Percentiles rank a stretch among this genome's conserved stretches.
phyloP scores from a whole-genome alignment of 2,797 vertebrate species.

The Tinamus major region DNA sequence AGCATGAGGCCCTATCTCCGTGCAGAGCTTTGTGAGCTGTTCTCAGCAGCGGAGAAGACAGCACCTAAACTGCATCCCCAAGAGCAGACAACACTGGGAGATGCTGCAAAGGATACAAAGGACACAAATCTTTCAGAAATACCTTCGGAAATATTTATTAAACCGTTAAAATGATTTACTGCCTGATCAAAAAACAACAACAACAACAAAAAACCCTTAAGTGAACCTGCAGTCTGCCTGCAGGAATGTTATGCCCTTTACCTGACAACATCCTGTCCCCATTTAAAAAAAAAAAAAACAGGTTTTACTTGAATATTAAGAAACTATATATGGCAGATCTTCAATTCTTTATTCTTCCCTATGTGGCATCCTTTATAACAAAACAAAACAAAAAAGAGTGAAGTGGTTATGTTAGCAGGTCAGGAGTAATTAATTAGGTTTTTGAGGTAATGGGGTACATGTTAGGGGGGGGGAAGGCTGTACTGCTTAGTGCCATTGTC shows the following conservation, averaged over 20 bases:
- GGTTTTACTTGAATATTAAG: conserved; percentile 5
- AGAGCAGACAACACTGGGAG: not conserved
- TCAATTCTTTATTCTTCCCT: not conserved
- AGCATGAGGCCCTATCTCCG: not conserved
- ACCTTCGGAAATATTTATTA: conserved; percentile 72
- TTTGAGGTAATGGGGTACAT: not conserved
- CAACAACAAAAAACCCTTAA: not conserved
- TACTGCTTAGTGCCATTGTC: not conserved
- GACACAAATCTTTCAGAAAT: conserved; percentile 1
- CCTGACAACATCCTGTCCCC: conserved; percentile 32
- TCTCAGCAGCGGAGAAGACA: not conserved
- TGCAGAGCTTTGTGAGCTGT: not conserved
- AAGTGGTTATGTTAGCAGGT: not conserved
- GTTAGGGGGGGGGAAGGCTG: not conserved
- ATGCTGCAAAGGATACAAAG: not conserved
- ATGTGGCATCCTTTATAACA: rapidly evolving
- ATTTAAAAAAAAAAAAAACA: conserved; percentile 27
- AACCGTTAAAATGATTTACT: conserved; percentile 69
- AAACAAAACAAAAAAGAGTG: not conserved
- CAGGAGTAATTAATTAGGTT: not conserved
- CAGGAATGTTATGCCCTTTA: not conserved
- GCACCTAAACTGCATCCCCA: not conserved
- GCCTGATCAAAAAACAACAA: not conserved
- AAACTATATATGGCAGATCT: not conserved
- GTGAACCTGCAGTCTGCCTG: conserved; percentile 34